Evolutionary conservation across 30 jellyfish, hydroid and myxozoan species (phyloP), one percentile per base, ranked within the genome.

Genomic region (Hydractinia symbiolongicarpus): DNA sequence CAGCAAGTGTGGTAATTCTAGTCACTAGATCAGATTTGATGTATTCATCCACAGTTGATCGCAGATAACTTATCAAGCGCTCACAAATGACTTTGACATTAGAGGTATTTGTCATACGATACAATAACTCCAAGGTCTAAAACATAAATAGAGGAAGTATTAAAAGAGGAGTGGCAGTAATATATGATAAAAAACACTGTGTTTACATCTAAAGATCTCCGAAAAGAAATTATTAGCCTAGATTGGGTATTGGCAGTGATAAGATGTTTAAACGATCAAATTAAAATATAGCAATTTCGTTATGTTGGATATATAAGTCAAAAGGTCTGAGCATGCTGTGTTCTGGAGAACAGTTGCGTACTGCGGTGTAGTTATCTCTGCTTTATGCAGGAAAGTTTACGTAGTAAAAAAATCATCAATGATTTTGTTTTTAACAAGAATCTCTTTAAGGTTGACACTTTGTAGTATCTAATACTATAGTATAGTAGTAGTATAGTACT

Each of bases 11-110:
- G 30, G 98, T 85, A 57, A 92, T 75, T 67, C 86, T 75, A 54
- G 83, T 81, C 30, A 92, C 98, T 54, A 92, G 96, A 76, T 75
- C 87, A 9, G 91, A 73, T 64, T 94, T 84, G 13, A 87, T 20
- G 72, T 72, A 84, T 44, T 79, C 92, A 62, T 92, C 98, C 5
- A 84, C 90, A 16, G 95, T 82, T 16, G 86, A 77, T 66, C 96
- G 89, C 55, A 92, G 83, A 53, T 92, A 84, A 56, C 70, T 66
- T 55, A 84, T 83, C 72, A 92, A 75, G 66, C 87, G 82, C 10
- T 92, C 94, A 71, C 98, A 86, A 54, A 92, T 84, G 10, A 83
- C 95, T 17, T 75, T 72, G 15, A 92, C 98, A 76, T 92, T 92
- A 11, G 84, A 75, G 14, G 93, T 76, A 77, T 87, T 92, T 30